Evolutionary conservation across 37 sponge, comb jelly and placozoan species (phyloP).

Genomic region (Halichondria panicea): DNA sequence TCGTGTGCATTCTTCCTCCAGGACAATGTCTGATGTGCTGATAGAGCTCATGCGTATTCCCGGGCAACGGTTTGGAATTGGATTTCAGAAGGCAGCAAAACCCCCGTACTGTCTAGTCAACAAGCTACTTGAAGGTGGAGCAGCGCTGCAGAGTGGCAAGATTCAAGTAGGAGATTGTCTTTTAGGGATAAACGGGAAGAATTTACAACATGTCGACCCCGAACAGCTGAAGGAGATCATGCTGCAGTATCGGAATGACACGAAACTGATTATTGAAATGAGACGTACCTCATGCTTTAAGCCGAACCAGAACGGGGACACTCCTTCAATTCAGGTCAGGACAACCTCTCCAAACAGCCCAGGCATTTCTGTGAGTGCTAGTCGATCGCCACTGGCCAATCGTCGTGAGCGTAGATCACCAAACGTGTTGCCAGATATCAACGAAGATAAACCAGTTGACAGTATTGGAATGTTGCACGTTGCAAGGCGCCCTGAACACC

Average conservation of each 20-base stretch:
- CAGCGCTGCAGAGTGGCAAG: conserved; percentile 21
- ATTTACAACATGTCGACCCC: conserved; percentile 26
- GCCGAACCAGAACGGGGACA: not conserved
- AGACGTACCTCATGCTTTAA: not conserved
- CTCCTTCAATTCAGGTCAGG: not conserved
- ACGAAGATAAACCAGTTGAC: not conserved
- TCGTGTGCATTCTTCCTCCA: not conserved
- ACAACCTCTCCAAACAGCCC: not conserved
- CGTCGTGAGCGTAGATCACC: not conserved
- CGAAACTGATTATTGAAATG: conserved; percentile 5
- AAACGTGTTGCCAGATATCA: not conserved
- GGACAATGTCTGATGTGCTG: not conserved
- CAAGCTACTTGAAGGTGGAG: conserved; percentile 20
- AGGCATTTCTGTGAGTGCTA: not conserved
- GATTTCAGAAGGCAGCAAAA: conserved; percentile 7
- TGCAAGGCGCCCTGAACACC: not conserved
- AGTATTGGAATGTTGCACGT: not conserved
- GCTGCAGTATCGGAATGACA: not conserved
- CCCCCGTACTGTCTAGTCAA: conserved; percentile 53
- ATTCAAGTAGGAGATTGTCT: conserved; percentile 32
- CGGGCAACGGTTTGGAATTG: conserved; percentile 43
- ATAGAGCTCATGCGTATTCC: not conserved
- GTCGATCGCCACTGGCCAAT: not conserved
- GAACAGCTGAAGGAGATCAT: conserved; percentile 34
- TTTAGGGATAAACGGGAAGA: conserved; percentile 27